Evolutionary conservation across 2,888 invertebrate species (phyloP).

Genomic region (Leucania comma): DNA sequence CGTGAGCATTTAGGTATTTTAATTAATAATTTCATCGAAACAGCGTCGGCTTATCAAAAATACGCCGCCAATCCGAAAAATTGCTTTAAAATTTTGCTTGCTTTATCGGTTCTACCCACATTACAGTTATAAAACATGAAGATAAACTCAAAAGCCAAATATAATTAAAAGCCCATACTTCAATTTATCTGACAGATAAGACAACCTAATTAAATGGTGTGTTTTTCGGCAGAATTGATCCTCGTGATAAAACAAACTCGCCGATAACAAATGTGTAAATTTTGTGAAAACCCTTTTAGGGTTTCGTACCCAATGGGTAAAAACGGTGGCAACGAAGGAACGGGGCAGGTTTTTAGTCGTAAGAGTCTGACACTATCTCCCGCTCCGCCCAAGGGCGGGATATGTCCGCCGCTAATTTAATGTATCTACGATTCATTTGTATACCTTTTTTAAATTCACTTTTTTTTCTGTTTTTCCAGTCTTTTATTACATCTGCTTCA

Average conservation of each 20-base stretch:
- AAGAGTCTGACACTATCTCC: too few relatives aligned
- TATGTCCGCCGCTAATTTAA: too few relatives aligned
- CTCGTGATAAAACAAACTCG: slow-evolving; percentile 14
- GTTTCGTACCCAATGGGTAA: too few relatives aligned
- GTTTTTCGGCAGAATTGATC: slow-evolving; percentile 53
- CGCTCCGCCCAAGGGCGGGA: too few relatives aligned
- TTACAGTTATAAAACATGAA: slow-evolving; percentile 33
- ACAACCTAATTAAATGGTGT: slow-evolving; percentile 48
- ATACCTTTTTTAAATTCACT: too few relatives aligned
- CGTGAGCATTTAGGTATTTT: too few relatives aligned
- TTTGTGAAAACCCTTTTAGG: slow-evolving; percentile 5
- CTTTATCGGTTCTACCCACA: slow-evolving; percentile 31
- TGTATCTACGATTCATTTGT: too few relatives aligned
- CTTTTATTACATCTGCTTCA: too few relatives aligned
- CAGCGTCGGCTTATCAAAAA: background rate
- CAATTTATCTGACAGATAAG: slow-evolving; percentile 50
- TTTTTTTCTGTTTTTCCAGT: too few relatives aligned
- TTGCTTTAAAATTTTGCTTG: slow-evolving; percentile 6
- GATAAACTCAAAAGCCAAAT: slow-evolving; percentile 43
- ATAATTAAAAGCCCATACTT: slow-evolving; percentile 39
- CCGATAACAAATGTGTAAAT: slow-evolving; percentile 26
- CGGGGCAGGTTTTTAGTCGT: too few relatives aligned
- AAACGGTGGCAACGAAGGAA: too few relatives aligned
- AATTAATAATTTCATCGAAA: background rate
- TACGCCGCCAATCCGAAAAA: background rate